phyloP scores from a whole-genome alignment of 2,113 vertebrate species.

The Brachypteracias leptosomus region DNA sequence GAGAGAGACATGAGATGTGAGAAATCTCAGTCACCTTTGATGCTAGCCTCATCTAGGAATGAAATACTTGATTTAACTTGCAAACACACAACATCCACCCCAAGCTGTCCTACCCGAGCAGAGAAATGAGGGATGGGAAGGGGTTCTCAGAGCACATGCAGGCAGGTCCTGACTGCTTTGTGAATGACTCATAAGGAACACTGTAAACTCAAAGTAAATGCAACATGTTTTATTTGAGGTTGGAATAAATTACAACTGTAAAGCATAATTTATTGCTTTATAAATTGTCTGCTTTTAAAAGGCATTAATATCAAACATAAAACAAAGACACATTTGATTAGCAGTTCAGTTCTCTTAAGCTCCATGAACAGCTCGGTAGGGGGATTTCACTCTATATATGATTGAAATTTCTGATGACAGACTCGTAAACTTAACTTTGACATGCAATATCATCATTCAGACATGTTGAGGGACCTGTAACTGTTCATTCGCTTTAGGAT shows the following conservation, averaged over 20 bases:
- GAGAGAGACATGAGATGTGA: accelerated
- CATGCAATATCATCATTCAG: neutral
- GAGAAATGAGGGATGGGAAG: neutral
- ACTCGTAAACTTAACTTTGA: constrained; percentile 15
- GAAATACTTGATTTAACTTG: neutral
- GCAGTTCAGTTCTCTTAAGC: constrained; percentile 42
- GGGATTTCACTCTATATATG: neutral
- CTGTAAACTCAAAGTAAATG: constrained; percentile 22
- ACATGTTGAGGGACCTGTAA: neutral
- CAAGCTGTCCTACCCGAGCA: neutral
- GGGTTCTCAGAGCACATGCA: neutral
- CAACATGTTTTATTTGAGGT: constrained; percentile 54
- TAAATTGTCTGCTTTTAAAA: constrained; percentile 49
- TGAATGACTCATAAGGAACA: neutral
- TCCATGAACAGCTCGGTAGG: constrained; percentile 6
- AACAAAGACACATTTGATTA: constrained; percentile 38
- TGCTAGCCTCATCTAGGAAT: neutral
- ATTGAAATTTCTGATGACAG: neutral
- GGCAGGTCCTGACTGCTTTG: neutral
- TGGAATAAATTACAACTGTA: constrained; percentile 66
- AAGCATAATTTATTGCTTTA: constrained; percentile 63
- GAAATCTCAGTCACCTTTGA: neutral
- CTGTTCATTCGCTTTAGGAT: neutral
- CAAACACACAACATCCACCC: neutral
- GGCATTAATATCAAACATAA: constrained; percentile 60